Evolutionary conservation across 2,113 vertebrate species (phyloP), one percentile per base, ranked within the genome.

Genomic region (Todiramphus saurophagus): DNA sequence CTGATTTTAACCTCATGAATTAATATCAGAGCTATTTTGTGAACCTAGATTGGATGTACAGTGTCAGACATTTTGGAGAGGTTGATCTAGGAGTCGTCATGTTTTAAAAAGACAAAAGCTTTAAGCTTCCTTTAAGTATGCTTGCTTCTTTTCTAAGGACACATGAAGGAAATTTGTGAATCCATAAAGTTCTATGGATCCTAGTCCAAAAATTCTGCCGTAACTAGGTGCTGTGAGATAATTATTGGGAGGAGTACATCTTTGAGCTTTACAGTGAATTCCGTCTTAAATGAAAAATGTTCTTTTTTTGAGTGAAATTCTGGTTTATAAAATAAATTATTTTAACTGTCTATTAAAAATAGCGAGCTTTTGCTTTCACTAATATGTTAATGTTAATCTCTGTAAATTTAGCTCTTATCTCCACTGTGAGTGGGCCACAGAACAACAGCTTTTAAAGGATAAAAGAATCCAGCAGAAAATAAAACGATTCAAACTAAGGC

Each of bases 401-500:
- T 90, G 46, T 91, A 90, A 90, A 97, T 93, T 91, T 96, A 99
- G 99, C 96, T 99, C 99, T 74, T 99, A 99, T 97, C 98, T 99
- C 91, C 99, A 99, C 98, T 99, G 99, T 97, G 99, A 99, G 98
- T 99, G 99, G 99, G 99, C 99, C 95, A 99, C 99, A 70, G 99
- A 99, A 97, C 98, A 99, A 93, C 99, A 99, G 62, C 98, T 99
- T 97, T 98, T 98, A 97, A 99, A 99, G 97, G 99, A 99, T 98
- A 99, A 99, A 98, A 99, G 99, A 98, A 99, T 99, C 97, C 99
- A 99, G 96, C 99, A 99, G 98, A 99, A 99, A 99, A 99, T 99
- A 97, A 99, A 99, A 97, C 98, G 99, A 88, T 99, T 99, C 97
- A 99, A 99, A 98, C 97, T 99, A 92, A 99, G 99, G 98, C 99